A percentile compares a stretch with the other conserved stretches of the same genome.
These are phyloP conservation scores for Ophthalmotilapia sp. DNA, from an alignment of 2,113 vertebrate species.

Conservation along the genomic window DNA sequence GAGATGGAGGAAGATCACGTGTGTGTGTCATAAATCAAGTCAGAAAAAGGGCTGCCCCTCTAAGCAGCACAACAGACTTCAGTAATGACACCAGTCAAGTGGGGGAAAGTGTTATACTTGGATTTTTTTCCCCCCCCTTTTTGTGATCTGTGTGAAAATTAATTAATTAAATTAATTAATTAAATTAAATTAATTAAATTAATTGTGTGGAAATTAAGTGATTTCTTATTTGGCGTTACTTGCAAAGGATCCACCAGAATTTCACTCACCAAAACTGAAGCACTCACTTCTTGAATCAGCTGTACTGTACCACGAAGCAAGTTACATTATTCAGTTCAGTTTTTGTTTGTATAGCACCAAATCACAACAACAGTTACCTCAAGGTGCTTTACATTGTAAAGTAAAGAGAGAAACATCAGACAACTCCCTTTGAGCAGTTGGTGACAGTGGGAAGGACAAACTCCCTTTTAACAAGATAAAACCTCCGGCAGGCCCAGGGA, in stretches of 20 bases:
- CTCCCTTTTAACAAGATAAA: not conserved
- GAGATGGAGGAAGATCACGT: slow-evolving; percentile 4
- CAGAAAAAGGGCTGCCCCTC: not conserved
- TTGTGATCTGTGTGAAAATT: too few relatives aligned
- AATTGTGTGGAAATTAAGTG: not conserved
- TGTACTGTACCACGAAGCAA: not conserved
- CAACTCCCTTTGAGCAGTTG: not conserved
- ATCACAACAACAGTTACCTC: not conserved
- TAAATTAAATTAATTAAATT: too few relatives aligned
- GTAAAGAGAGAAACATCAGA: not conserved
- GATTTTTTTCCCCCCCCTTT: accelerated
- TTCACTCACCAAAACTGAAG: not conserved
- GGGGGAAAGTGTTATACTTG: not conserved
- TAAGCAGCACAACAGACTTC: not conserved
- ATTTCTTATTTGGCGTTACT: not conserved
- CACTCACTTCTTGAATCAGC: not conserved
- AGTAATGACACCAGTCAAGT: not conserved
- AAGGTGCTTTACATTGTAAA: not conserved
- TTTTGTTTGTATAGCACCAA: not conserved
- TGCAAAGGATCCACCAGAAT: not conserved
- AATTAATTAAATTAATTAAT: too few relatives aligned
- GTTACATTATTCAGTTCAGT: not conserved
- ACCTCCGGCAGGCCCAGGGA: not conserved
- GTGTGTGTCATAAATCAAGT: slow-evolving; percentile 46
- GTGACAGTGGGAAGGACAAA: not conserved